Evolutionary conservation across 2,113 vertebrate genomes (phyloP), one percentile per base, ranked within the genome.

Genomic region (Isichthys henryi): DNA sequence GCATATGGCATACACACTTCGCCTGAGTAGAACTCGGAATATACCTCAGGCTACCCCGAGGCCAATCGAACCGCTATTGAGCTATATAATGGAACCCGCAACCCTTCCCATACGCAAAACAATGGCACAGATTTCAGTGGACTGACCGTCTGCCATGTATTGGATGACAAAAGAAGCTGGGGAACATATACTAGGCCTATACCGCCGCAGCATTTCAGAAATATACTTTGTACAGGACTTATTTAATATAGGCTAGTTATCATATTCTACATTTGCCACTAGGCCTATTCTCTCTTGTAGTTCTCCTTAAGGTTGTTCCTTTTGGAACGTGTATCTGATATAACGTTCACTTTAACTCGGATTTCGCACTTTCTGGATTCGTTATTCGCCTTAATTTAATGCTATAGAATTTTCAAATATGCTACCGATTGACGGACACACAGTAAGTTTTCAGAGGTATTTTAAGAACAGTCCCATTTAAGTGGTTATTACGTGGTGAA

Each of bases 81-180:
- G 66, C 19, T 62, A 43, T n/a, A 88, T 56, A 88, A 90, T 88
- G 84, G 89, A 90, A 66, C 70, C 87, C 23, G 27, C 86, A 35
- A 15, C 43, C 53, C 39, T 89, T 87, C 66, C 49, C 35, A 27
- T 15, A 56, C 13, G 27, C 45, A 62, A 62, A 83, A 91, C 88
- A 91, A 91, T 91, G 39, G 88, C 74, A 89, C 74, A 88, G 74
- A 86, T 91, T 89, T 89, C 89, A 8, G 19, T 31, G 48, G 50
- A 87, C 83, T 45, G 86, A 35, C 90, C 90, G 52, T 85, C 77
- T 90, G 90, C 90, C 45, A 19, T 86, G 11, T 58, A 23, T 70
- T 82, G 23, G 77, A 43, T 85, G 46, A 90, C 87, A 88, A 90
- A 66, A 43, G 90, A 82, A 84, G 39, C 35, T 21, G 58, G 6